phyloP scores from a whole-genome alignment of 2,797 vertebrate species.

The Mionectes olivaceus region DNA sequence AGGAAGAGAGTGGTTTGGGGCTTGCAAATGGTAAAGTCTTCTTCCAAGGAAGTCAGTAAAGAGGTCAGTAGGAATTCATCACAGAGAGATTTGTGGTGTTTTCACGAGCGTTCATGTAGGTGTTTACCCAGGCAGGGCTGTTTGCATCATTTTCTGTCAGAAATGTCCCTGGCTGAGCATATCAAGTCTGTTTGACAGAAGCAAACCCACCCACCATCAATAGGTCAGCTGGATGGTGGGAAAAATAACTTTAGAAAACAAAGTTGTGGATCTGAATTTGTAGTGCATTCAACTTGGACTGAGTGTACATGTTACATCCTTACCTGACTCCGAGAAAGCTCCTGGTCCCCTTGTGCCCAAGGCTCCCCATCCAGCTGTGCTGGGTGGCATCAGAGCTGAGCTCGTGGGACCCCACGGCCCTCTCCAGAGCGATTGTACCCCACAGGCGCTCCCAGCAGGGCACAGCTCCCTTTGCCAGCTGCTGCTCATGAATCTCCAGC shows the following conservation, averaged over 20 bases:
- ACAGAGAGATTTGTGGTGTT: neutral
- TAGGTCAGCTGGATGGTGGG: neutral
- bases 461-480: neutral
- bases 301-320: neutral
- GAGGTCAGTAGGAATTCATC: neutral
- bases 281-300: fast-evolving
- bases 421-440: fast-evolving
- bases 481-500: neutral
- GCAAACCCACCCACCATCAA: neutral
- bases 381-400: neutral
- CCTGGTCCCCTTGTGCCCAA: no score
- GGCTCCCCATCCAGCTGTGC: fast-evolving
- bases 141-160: neutral
- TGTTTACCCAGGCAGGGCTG: neutral
- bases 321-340: neutral
- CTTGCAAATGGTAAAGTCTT: neutral
- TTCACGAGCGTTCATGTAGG: neutral
- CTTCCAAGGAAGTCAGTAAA: neutral
- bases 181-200: neutral
- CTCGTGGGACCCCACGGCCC: neutral
- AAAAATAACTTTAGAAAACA: neutral
- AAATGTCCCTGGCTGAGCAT: neutral
- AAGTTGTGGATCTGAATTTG: neutral
- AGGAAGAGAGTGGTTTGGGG: neutral
- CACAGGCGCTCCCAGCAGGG: fast-evolving